phyloP scores from a whole-genome alignment of 2,113 vertebrate species.

The Nycticorax nycticorax region DNA sequence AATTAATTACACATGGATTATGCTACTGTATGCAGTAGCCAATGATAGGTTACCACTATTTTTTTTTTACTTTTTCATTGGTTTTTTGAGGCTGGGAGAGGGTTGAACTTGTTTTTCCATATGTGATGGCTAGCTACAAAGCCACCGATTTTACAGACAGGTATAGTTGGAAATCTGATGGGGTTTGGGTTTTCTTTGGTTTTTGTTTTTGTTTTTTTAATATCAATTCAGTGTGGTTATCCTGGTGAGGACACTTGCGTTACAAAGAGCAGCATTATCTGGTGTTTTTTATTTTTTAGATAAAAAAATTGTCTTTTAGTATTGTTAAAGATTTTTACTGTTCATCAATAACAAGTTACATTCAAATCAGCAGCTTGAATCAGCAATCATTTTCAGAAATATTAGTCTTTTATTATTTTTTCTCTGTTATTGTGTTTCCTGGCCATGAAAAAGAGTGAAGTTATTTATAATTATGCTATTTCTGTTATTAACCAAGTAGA shows the following conservation, averaged over 20 bases:
- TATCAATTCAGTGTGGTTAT: not conserved
- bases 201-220: not conserved
- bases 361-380: not conserved
- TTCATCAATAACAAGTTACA: not conserved
- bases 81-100: not conserved
- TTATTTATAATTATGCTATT: not conserved
- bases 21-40: not conserved
- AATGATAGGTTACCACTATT: rapidly evolving
- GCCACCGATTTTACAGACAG: not conserved
- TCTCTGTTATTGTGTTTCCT: not conserved
- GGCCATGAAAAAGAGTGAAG: not conserved
- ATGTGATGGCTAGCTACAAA: not conserved
- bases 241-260: not conserved
- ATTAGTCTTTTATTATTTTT: not conserved
- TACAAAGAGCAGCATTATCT: not conserved
- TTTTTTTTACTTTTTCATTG: not conserved
- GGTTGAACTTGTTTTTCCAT: not conserved
- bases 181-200: too few species aligned
- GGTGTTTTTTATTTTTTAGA: not conserved
- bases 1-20: not conserved
- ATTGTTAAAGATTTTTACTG: not conserved
- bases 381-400: not conserved
- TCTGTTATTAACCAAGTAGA: not conserved
- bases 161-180: not conserved
- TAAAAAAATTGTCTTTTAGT: not conserved